Base-by-base conservation (phyloP, 1,140 invertebrate genomes). In the Himalopsyche phryganea region DNA sequence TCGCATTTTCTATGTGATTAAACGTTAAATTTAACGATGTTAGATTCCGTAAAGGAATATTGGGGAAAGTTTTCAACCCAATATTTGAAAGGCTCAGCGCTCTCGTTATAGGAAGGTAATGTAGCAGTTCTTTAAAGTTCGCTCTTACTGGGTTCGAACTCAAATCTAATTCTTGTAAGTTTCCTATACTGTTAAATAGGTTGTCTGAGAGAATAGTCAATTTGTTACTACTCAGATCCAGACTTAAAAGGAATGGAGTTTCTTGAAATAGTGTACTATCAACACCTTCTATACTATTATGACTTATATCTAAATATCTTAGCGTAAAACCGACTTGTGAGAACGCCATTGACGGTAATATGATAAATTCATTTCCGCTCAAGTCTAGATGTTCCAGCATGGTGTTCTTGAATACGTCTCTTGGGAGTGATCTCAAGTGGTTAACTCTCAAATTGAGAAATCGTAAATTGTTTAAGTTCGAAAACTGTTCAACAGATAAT, bases 101-200 rank as follows among this genome's bases (percentile, higher is more conserved):
- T 67, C 88, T 83, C 20, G 94, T 75, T 61, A 87, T 86, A 23
- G 89, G 90, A 11, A 91, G 81, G 71, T 92, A 91, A 67, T 92
- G 88, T 66, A 93, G 91, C n/a, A 94, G 78, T 71, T 94, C 91
- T 65, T 92, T 91, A 66, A 92, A 91, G 73, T 94, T 94, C 36
- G 90, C 89, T 61, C 90, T 83, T 57, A 82, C 75, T n/a, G 81
- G 78, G 72, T 95, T 96, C 48, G 82, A 83, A 32, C 89, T 89
- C 1, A 96, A 74, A 71, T 94, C 89, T 52, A 95, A 72, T 60
- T 82, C 84, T 41, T 91, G 81, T 19, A 96, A 77, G 60, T 85
- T 86, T 15, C 84, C 85, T 6, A 94, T 77, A 62, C 89, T 88
- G 0, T 87, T 87, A 71, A 96, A 94, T 1, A 91, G 90, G 69